Percentiles rank a stretch among this genome's conserved stretches.
phyloP scores from a whole-genome alignment of 64 coral and sea anemone genomes.

The Pocillopora verrucosa region DNA sequence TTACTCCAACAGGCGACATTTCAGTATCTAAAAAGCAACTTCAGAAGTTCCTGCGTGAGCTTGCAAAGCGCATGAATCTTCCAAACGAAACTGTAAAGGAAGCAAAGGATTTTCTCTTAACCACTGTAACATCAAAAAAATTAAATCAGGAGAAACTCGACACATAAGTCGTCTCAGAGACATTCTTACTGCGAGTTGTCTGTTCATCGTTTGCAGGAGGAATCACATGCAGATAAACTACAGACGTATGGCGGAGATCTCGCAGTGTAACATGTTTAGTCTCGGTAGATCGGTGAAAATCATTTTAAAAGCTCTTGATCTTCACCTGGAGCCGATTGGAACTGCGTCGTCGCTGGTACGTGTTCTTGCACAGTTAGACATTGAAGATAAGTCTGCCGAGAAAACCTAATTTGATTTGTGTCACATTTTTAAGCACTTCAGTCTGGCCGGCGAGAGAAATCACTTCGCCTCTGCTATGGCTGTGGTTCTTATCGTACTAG shows the following conservation, averaged over 20 bases:
- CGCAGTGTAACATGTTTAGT: conserved; percentile 18
- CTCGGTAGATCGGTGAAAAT: conserved; percentile 5
- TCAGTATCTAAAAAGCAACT: background rate
- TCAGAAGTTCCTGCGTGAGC: background rate
- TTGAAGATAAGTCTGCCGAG: background rate
- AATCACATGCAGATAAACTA: conserved; percentile 17
- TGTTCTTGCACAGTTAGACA: background rate
- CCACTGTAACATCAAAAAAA: background rate
- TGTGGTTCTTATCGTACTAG: conserved; percentile 4
- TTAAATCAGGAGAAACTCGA: background rate
- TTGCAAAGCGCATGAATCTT: conserved; percentile 8
- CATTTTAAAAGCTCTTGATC: conserved; percentile 1
- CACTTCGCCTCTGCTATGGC: background rate
- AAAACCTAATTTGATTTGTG: background rate
- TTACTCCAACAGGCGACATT: background rate
- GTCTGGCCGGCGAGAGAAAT: background rate
- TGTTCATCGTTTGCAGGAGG: conserved; percentile 28
- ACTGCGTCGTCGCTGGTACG: background rate
- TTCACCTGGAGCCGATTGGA: background rate
- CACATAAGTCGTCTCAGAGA: background rate
- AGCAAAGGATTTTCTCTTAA: background rate
- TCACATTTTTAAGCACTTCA: background rate
- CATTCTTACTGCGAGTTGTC: background rate
- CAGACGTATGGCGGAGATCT: conserved; percentile 9
- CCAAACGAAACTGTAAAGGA: background rate